Percentiles rank a stretch among this genome's conserved stretches.
Evolutionary conservation across 2,113 vertebrate species (phyloP).

Genomic region (Ochotona princeps): DNA sequence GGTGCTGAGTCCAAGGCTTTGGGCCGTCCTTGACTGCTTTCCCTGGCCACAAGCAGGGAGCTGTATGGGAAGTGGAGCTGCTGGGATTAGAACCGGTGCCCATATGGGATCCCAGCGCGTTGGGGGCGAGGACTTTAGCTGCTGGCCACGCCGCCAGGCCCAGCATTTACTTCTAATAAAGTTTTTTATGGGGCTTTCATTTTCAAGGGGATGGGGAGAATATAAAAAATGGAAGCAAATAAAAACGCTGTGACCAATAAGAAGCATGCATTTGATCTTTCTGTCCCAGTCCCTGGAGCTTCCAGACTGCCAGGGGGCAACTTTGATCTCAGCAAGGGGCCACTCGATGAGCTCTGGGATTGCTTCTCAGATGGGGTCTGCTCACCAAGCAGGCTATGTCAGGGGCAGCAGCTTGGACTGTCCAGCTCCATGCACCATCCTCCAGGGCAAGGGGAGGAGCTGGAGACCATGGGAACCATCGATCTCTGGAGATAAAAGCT

Average conservation of each 20-base stretch:
- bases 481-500: neutral
- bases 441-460: neutral
- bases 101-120: too few relatives aligned
- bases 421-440: neutral
- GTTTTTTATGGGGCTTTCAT: neutral
- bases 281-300: neutral
- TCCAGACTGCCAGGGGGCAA: too few relatives aligned
- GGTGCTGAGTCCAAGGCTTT: too few relatives aligned
- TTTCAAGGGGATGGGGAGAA: conserved; percentile 29
- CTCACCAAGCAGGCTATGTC: neutral
- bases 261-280: neutral
- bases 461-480: neutral
- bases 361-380: neutral
- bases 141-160: too few relatives aligned
- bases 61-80: too few relatives aligned
- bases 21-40: too few relatives aligned
- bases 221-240: neutral
- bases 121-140: too few relatives aligned
- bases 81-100: too few relatives aligned
- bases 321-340: too few relatives aligned
- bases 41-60: too few relatives aligned
- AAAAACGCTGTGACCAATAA: neutral
- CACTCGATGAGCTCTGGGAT: neutral
- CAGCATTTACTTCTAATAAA: neutral
- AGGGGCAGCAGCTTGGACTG: neutral